Conservation (phyloP, 2,888 invertebrate genomes). For the Leptothorax acervorum region DNA sequence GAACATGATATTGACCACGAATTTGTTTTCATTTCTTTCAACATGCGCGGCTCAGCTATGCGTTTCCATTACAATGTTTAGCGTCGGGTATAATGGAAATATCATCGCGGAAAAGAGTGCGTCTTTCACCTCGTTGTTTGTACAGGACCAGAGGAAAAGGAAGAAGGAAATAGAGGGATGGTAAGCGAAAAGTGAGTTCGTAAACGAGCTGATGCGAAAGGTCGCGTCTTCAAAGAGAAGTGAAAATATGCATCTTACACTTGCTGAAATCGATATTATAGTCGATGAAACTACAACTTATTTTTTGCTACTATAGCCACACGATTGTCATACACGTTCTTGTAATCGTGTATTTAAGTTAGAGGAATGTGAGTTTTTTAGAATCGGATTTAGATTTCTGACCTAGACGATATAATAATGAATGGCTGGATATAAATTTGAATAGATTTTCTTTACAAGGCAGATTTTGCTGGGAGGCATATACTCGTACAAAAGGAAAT, state of each 20-base stretch:
- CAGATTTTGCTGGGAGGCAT: neutral
- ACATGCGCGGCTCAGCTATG: slow-evolving; percentile 1
- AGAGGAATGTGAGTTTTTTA: neutral
- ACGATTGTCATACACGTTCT: neutral
- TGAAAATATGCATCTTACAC: slow-evolving; percentile 60
- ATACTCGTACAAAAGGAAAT: neutral
- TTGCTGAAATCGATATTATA: slow-evolving; percentile 55
- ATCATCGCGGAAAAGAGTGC: slow-evolving; percentile 3
- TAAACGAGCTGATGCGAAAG: neutral
- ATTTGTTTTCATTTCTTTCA: slow-evolving; percentile 30
- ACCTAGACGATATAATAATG: neutral
- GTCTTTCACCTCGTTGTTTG: slow-evolving; percentile 14
- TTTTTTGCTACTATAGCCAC: neutral
- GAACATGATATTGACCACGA: slow-evolving; percentile 19
- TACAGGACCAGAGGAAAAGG: neutral
- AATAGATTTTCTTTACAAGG: neutral
- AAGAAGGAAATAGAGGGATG: neutral
- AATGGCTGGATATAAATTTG: slow-evolving; percentile 10
- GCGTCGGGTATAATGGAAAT: slow-evolving; percentile 39
- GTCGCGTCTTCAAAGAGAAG: slow-evolving; percentile 52
- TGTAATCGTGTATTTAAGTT: neutral
- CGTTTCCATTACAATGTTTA: slow-evolving; percentile 32
- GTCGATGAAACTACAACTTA: slow-evolving; percentile 42
- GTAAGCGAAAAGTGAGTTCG: neutral
- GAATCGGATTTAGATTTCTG: neutral